Evolutionary conservation across 2,797 vertebrate species (phyloP).

Genomic region (Aulostomus chinensis): DNA sequence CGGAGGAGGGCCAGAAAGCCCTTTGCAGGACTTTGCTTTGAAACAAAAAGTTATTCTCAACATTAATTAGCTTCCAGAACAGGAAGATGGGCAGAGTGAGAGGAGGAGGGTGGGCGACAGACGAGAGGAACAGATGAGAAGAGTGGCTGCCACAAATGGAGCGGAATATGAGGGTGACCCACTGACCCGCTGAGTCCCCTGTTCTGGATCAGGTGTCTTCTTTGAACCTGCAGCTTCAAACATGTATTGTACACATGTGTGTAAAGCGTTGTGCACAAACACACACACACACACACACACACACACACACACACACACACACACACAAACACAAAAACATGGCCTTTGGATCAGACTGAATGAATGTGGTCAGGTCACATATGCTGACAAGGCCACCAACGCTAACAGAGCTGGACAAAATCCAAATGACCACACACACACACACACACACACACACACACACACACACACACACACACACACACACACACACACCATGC

Average conservation of each 20-base stretch:
- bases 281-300: conserved; percentile 3
- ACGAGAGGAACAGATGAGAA: conserved; percentile 63
- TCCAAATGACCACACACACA: conserved; percentile 40
- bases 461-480: conserved; percentile 3
- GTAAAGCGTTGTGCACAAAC: conserved; percentile 2
- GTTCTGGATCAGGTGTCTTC: conserved; percentile 51
- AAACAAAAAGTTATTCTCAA: conserved; percentile 84
- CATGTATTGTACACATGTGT: conserved; percentile 10
- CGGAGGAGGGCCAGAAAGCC: conserved; percentile 75
- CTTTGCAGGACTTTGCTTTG: conserved; percentile 81
- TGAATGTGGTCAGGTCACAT: conserved; percentile 33
- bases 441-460: conserved; percentile 8
- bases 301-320: background rate
- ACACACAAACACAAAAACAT: conserved; percentile 18
- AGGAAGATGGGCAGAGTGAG: conserved; percentile 41
- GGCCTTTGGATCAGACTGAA: conserved; percentile 22
- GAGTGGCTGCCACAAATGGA: conserved; percentile 57
- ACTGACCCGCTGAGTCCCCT: conserved; percentile 54
- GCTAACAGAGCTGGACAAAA: conserved; percentile 22
- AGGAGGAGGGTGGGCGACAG: conserved; percentile 50
- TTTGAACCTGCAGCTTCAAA: conserved; percentile 50
- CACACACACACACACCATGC: conserved; percentile 18
- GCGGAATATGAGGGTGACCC: conserved; percentile 72
- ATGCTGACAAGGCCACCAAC: conserved; percentile 26
- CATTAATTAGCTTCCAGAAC: conserved; percentile 82